Evolutionary conservation across 2,797 vertebrate genomes (phyloP).

Genomic region (Enteromius viviparus): DNA sequence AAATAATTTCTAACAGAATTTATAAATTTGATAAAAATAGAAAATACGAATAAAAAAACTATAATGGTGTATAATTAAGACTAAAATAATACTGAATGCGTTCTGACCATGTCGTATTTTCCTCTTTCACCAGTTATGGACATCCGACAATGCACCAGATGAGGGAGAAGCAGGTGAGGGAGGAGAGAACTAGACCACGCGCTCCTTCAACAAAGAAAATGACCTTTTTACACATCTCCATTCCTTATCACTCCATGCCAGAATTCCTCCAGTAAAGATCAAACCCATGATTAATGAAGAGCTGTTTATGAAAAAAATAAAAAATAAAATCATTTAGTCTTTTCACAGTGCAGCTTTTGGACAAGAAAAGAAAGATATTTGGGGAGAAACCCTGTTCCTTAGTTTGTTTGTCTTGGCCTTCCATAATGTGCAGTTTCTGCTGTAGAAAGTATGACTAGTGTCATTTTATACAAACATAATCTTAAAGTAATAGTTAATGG

Average conservation of each 20-base stretch:
- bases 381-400: conserved; percentile 81
- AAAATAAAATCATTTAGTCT: conserved; percentile 79
- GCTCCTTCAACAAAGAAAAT: conserved; percentile 67
- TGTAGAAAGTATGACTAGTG: conserved; percentile 91
- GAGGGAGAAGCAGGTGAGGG: conserved; percentile 87
- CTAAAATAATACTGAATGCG: background rate
- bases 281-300: conserved; percentile 78
- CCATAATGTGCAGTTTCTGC: conserved; percentile 91
- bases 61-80: background rate
- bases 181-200: conserved; percentile 83
- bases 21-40: background rate
- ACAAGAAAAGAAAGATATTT: conserved; percentile 57
- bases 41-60: background rate
- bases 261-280: conserved; percentile 89
- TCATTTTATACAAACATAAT: conserved; percentile 85
- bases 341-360: conserved; percentile 89
- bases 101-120: conserved; percentile 15
- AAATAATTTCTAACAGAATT: background rate
- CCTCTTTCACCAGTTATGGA: conserved; percentile 87
- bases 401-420: conserved; percentile 87
- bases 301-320: conserved; percentile 77
- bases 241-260: conserved; percentile 90
- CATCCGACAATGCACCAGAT: conserved; percentile 89
- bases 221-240: conserved; percentile 95
- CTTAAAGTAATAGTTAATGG: conserved; percentile 72